phyloP scores from a whole-genome alignment of 2,888 invertebrate species.

The Ligdia adustata region DNA sequence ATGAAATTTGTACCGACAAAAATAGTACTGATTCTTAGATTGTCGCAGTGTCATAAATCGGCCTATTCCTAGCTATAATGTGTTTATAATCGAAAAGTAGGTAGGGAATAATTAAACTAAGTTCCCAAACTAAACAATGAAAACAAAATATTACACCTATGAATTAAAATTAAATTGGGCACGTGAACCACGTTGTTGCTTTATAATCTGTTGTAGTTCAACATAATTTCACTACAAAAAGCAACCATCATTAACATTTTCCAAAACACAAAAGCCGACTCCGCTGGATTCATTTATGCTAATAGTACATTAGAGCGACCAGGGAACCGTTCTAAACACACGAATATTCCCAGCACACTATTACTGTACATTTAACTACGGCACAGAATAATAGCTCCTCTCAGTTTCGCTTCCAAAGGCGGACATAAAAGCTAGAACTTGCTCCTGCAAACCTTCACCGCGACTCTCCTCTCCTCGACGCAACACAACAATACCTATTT shows the following conservation, averaged over 20 bases:
- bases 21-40: too few species aligned
- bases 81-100: too few species aligned
- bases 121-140: too few species aligned
- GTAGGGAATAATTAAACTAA: too few species aligned
- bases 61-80: too few species aligned
- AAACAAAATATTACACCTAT: too few species aligned
- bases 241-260: constrained; percentile 1
- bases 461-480: constrained; percentile 31
- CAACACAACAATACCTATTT: constrained; percentile 24
- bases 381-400: constrained; percentile 16
- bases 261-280: neutral
- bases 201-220: neutral
- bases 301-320: constrained; percentile 11
- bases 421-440: constrained; percentile 20
- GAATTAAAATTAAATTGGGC: too few species aligned
- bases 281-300: constrained; percentile 10
- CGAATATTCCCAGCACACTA: constrained; percentile 6
- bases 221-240: neutral
- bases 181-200: too few species aligned
- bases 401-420: constrained; percentile 17
- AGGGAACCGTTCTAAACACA: constrained; percentile 13
- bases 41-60: too few species aligned
- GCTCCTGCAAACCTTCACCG: constrained; percentile 35
- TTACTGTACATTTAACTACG: constrained; percentile 18
- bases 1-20: too few species aligned